A percentile compares a stretch with the other conserved stretches of the same genome.
phyloP scores from a whole-genome alignment of 2,888 invertebrate species.

The Orgyia antiqua region DNA sequence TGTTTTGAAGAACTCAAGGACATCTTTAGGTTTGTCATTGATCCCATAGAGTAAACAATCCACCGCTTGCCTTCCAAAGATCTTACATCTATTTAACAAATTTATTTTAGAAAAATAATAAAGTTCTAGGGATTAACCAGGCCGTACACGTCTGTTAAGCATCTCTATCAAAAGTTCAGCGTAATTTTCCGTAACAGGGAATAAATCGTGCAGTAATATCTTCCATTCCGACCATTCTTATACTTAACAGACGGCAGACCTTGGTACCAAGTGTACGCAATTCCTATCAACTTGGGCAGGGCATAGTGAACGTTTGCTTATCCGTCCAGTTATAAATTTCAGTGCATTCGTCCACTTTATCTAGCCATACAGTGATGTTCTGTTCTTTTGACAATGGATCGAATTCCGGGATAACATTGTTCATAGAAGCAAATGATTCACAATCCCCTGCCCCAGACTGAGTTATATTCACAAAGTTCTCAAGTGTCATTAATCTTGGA shows the following conservation, averaged over 20 bases:
- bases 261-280: conserved; percentile 21
- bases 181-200: neutral
- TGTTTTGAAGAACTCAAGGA: neutral
- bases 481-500: too few species aligned
- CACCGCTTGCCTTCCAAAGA: neutral
- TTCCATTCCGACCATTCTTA: conserved; percentile 20
- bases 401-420: neutral
- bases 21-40: neutral
- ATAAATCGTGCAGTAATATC: conserved; percentile 6
- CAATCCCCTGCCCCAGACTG: neutral
- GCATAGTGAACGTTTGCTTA: conserved; percentile 11
- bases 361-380: neutral
- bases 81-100: neutral
- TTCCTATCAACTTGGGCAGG: conserved; percentile 13
- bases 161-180: too few species aligned
- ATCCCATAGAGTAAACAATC: conserved; percentile 1
- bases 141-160: too few species aligned
- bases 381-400: neutral
- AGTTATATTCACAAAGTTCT: neutral
- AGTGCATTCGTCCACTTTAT: neutral
- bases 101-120: conserved; percentile 4
- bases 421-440: conserved; percentile 1
- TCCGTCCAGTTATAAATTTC: conserved; percentile 1
- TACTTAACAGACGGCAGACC: conserved; percentile 11
- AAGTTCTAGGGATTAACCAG: conserved; percentile 6